phyloP scores from a whole-genome alignment of 2,888 invertebrate species.

The Nesidiocoris tenuis region DNA sequence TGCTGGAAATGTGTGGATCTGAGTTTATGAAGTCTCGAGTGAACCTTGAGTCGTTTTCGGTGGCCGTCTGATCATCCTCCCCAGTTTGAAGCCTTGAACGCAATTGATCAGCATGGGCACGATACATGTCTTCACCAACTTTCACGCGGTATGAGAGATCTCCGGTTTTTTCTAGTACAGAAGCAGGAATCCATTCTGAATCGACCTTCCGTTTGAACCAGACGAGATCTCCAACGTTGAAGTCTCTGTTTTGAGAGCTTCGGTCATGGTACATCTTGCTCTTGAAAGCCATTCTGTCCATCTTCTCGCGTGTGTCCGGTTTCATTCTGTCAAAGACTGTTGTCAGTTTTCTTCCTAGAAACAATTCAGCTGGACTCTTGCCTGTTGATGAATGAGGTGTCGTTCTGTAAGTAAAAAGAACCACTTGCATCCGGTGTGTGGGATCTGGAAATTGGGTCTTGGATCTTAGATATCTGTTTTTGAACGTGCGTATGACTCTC shows the following conservation, averaged over 20 bases:
- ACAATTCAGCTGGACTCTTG: slow-evolving; percentile 48
- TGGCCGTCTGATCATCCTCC: too few species aligned
- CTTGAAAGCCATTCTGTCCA: not conserved
- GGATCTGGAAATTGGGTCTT: slow-evolving; percentile 21
- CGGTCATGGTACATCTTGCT: not conserved
- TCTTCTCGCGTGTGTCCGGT: not conserved
- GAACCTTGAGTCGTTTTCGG: too few species aligned
- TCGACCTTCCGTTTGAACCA: not conserved
- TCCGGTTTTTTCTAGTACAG: not conserved
- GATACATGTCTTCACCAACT: slow-evolving; percentile 1
- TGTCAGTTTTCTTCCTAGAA: slow-evolving; percentile 48
- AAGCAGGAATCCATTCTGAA: not conserved
- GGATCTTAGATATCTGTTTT: slow-evolving; percentile 43
- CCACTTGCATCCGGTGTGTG: slow-evolving; percentile 40
- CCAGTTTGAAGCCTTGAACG: not conserved
- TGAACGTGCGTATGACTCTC: slow-evolving; percentile 50
- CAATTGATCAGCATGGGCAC: slow-evolving; percentile 34
- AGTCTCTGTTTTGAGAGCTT: not conserved
- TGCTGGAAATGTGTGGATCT: too few species aligned
- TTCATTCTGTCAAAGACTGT: slow-evolving; percentile 47
- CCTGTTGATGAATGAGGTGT: slow-evolving; percentile 47
- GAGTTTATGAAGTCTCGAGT: too few species aligned
- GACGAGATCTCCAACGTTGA: not conserved
- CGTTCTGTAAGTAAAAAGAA: slow-evolving; percentile 42
- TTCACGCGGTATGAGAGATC: slow-evolving; percentile 12